Percentiles rank a stretch among this genome's conserved stretches.
Evolutionary conservation across 2,888 invertebrate species (phyloP).

Genomic region (Thera obeliscata): DNA sequence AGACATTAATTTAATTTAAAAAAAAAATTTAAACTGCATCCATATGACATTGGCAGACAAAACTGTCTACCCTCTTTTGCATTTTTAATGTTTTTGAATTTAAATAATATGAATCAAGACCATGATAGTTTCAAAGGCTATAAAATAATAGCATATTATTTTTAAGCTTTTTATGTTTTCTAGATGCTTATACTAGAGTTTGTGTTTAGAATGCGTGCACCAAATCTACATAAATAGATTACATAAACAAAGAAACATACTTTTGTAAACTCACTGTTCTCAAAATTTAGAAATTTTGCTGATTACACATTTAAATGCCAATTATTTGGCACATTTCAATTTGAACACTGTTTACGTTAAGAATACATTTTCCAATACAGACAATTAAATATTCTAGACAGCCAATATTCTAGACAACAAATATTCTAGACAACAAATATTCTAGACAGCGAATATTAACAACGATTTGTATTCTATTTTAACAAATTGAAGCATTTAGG

Average conservation of each 20-base stretch:
- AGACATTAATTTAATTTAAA: too few relatives aligned
- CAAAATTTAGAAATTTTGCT: constrained; percentile 27
- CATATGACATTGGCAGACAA: too few relatives aligned
- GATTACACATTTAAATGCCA: constrained; percentile 51
- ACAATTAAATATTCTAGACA: constrained; percentile 19
- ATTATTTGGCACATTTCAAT: constrained; percentile 68
- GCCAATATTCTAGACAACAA: constrained; percentile 13
- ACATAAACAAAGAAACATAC: not conserved
- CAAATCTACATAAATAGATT: not conserved
- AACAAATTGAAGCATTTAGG: constrained; percentile 12
- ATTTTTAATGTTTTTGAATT: too few relatives aligned
- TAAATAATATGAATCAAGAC: too few relatives aligned
- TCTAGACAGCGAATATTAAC: constrained; percentile 15
- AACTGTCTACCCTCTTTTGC: too few relatives aligned
- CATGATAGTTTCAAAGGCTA: too few relatives aligned
- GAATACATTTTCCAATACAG: constrained; percentile 32
- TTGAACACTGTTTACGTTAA: constrained; percentile 62
- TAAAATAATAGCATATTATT: not conserved
- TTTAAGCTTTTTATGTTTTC: not conserved
- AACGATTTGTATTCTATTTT: constrained; percentile 27
- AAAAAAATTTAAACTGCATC: too few relatives aligned
- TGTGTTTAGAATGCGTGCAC: too few relatives aligned
- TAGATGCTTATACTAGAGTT: not conserved
- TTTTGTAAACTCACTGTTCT: not conserved
- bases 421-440: constrained; percentile 14